Percentiles rank a stretch among this genome's conserved stretches.
Conservation (phyloP, 1,140 invertebrate genomes). For the Drosophila kohkoa region DNA sequence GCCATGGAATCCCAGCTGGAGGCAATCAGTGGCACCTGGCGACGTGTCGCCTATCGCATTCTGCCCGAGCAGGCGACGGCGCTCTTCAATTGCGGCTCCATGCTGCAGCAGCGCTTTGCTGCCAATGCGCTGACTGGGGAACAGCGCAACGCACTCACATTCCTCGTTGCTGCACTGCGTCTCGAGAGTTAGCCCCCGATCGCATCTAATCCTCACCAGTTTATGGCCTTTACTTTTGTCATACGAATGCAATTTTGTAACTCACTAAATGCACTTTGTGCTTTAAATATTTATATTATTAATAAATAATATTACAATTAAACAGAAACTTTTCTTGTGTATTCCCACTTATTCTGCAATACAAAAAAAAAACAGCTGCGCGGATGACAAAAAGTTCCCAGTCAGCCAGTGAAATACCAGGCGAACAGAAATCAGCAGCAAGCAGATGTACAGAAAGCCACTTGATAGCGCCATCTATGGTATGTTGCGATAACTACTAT, state of each 20-base stretch:
- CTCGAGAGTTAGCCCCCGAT: conserved; percentile 39
- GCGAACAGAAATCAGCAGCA: no score
- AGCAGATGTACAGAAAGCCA: no score
- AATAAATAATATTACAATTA: no score
- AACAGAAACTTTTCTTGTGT: no score
- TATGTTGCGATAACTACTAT: no score
- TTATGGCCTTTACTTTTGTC: background rate
- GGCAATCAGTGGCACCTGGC: conserved; percentile 67
- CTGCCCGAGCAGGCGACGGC: conserved; percentile 77
- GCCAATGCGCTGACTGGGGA: background rate
- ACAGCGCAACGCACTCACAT: conserved; percentile 53
- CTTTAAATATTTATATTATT: no score
- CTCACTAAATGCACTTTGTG: background rate
- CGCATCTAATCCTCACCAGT: background rate
- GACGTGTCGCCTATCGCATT: conserved; percentile 73
- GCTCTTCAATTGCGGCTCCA: conserved; percentile 62
- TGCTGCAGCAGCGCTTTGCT: conserved; percentile 59
- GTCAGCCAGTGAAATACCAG: no score
- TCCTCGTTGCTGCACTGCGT: conserved; percentile 46
- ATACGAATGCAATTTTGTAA: conserved; percentile 11
- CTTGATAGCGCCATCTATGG: no score
- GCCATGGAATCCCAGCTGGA: conserved; percentile 56
- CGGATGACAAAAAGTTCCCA: no score
- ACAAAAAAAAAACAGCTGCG: no score
- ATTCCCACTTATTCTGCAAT: no score